These are phyloP conservation scores for Orthonyx spaldingii DNA, from an alignment of 2,113 vertebrate genomes.

Conservation along the genomic window DNA sequence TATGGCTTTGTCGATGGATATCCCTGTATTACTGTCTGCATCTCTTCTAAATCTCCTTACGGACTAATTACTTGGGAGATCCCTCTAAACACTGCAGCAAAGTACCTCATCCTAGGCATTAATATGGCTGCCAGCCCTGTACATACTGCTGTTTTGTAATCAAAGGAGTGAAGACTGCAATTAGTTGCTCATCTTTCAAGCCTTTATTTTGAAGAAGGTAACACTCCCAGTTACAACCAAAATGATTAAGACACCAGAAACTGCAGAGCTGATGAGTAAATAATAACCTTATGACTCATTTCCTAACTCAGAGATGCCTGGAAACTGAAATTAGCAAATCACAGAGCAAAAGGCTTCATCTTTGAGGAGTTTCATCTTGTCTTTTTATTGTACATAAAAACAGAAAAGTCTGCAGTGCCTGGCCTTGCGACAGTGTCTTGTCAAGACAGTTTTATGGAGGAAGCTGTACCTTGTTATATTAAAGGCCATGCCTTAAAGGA, in stretches of 20 bases:
- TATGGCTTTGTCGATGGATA: neutral
- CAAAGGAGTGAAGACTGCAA: neutral
- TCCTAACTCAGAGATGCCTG: constrained; percentile 8
- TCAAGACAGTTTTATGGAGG: neutral
- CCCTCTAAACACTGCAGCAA: neutral
- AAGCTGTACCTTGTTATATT: neutral
- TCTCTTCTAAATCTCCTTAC: neutral
- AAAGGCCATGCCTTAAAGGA: neutral
- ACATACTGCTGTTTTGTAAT: neutral
- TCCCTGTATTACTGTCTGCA: neutral
- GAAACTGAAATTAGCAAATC: neutral
- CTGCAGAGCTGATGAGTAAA: constrained; percentile 28
- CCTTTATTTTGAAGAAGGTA: constrained; percentile 10
- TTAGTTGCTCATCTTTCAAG: neutral
- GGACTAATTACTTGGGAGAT: neutral
- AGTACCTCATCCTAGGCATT: neutral
- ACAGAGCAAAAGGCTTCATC: neutral
- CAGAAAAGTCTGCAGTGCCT: neutral
- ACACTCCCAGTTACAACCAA: neutral
- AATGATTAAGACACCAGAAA: constrained; percentile 19
- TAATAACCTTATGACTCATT: constrained; percentile 48
- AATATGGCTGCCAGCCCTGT: neutral
- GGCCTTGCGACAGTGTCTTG: neutral
- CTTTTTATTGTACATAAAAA: neutral
- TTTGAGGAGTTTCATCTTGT: neutral